phyloP scores from a whole-genome alignment of 2,797 vertebrate species.

The Manis pentadactyla region DNA sequence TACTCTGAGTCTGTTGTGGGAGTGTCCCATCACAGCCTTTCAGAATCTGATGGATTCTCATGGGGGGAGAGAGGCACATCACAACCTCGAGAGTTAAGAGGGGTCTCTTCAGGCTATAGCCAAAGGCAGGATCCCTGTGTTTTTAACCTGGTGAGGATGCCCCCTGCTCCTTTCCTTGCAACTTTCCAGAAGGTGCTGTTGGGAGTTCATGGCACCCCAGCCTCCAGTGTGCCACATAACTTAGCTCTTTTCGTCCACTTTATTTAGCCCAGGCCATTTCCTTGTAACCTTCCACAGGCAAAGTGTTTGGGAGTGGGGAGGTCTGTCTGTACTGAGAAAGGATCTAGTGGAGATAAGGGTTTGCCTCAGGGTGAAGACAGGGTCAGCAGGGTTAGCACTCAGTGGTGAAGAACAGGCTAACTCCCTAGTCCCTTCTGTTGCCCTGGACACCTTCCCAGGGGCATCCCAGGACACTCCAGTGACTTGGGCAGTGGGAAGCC shows the following conservation, averaged over 20 bases:
- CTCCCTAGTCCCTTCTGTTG: background rate
- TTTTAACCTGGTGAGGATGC: background rate
- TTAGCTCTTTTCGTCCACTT: background rate
- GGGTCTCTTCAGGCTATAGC: background rate
- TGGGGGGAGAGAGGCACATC: too few species aligned
- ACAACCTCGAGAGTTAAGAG: background rate
- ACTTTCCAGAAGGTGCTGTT: background rate
- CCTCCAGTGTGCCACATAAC: background rate
- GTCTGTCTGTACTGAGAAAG: background rate
- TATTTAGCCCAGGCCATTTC: constrained; percentile 18
- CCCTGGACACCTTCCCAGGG: background rate
- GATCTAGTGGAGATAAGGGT: background rate
- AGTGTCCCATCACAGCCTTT: background rate
- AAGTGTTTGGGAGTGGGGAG: background rate
- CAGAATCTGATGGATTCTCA: background rate
- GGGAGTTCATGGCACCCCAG: background rate
- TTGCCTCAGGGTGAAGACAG: background rate
- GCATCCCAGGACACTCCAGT: background rate
- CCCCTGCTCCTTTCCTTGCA: background rate
- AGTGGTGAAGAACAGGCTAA: background rate
- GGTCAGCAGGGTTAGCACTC: background rate
- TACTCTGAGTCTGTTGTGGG: background rate
- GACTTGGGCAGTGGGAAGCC: background rate
- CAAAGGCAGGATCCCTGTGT: background rate
- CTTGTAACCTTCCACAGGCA: background rate